These are phyloP conservation scores for Plusia festucae DNA, from an alignment of 2,888 invertebrate species.

Conservation along the genomic window DNA sequence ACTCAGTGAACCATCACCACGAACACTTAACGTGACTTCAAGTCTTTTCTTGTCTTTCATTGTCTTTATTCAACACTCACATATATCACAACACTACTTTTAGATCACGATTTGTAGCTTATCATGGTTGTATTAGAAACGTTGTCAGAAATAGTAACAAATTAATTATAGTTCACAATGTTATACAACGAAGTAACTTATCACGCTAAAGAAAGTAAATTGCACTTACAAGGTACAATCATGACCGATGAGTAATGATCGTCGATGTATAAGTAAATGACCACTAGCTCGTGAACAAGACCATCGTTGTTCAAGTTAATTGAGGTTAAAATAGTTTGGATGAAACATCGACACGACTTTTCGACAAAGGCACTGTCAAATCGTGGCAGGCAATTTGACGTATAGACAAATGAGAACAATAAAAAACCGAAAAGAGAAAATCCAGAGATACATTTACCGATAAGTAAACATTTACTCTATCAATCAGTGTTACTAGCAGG, in stretches of 20 bases:
- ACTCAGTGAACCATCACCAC: slow-evolving; percentile 83
- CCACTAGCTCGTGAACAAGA: slow-evolving; percentile 78
- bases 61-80: slow-evolving; percentile 56
- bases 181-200: slow-evolving; percentile 70
- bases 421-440: slow-evolving; percentile 75
- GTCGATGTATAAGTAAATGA: slow-evolving; percentile 79
- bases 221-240: slow-evolving; percentile 72
- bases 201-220: slow-evolving; percentile 79
- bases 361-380: slow-evolving; percentile 81
- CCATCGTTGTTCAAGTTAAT: slow-evolving; percentile 77
- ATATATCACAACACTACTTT: slow-evolving; percentile 41
- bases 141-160: slow-evolving; percentile 64
- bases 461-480: slow-evolving; percentile 61
- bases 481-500: slow-evolving; percentile 44
- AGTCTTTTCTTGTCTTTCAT: slow-evolving; percentile 86
- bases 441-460: slow-evolving; percentile 66
- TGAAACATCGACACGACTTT: slow-evolving; percentile 77
- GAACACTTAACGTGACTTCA: slow-evolving; percentile 85
- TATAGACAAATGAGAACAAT: slow-evolving; percentile 69
- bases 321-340: slow-evolving; percentile 79
- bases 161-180: slow-evolving; percentile 70
- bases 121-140: slow-evolving; percentile 63
- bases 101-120: slow-evolving; percentile 64
- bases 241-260: slow-evolving; percentile 80
- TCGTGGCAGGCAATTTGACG: slow-evolving; percentile 64